Conservation (phyloP, 2,113 vertebrate genomes). For the Psephotus haematonotus region DNA sequence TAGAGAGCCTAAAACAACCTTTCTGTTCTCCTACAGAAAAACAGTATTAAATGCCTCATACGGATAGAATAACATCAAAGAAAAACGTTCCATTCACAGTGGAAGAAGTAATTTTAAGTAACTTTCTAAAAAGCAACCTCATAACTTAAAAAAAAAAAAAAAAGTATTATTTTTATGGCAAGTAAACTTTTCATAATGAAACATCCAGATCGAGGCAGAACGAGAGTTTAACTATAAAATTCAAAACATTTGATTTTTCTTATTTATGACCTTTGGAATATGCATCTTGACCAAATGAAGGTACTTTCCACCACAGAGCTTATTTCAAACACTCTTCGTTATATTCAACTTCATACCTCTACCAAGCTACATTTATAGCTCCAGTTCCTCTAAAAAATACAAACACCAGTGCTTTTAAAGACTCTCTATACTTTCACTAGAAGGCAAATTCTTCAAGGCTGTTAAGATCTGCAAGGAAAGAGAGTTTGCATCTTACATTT, state of each 20-base stretch:
- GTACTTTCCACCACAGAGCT: not conserved
- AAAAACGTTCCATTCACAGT: not conserved
- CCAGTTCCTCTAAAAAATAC: not conserved
- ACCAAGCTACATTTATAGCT: not conserved
- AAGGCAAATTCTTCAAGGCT: constrained; percentile 36
- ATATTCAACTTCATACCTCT: not conserved
- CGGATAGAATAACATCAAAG: not conserved
- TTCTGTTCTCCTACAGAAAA: not conserved
- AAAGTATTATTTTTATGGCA: not conserved
- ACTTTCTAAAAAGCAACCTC: not conserved
- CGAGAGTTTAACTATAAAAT: not conserved
- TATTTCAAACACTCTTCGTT: not conserved
- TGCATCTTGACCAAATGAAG: not conserved
- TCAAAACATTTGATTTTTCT: not conserved
- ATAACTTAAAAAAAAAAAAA: not conserved
- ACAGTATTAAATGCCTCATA: not conserved
- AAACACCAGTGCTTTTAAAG: not conserved
- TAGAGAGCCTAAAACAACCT: constrained; percentile 31
- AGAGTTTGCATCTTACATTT: not conserved
- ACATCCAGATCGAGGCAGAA: not conserved
- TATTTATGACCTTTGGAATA: not conserved
- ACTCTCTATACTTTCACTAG: constrained; percentile 41
- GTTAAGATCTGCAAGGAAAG: not conserved
- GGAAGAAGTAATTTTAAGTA: not conserved
- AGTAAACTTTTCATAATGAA: not conserved